These are phyloP conservation scores for Hydrotaea diabolus DNA, from an alignment of 2,888 invertebrate genomes.

Conservation along the genomic window DNA sequence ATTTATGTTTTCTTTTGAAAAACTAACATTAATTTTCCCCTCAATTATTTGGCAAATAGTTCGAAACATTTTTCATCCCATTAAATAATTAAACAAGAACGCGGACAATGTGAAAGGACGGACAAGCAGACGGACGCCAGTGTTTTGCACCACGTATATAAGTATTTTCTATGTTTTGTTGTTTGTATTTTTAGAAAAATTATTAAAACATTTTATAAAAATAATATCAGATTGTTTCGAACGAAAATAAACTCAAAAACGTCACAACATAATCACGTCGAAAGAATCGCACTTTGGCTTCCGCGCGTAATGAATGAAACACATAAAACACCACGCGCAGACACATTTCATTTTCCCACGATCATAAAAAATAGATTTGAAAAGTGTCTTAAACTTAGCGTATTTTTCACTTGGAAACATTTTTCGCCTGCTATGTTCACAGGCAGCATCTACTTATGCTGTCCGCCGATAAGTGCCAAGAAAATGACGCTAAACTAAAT, in stretches of 20 bases:
- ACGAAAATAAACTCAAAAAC: slow-evolving; percentile 26
- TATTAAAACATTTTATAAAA: slow-evolving; percentile 45
- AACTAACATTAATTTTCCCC: not conserved
- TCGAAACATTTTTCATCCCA: slow-evolving; percentile 6
- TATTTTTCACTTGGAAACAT: not conserved
- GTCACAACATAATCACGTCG: slow-evolving; percentile 66
- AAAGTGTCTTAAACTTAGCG: not conserved
- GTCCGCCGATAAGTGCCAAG: not conserved
- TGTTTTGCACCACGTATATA: not conserved
- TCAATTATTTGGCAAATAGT: not conserved
- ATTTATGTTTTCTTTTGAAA: not conserved
- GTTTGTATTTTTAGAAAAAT: slow-evolving; percentile 34
- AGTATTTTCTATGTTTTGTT: slow-evolving; percentile 50
- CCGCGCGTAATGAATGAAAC: not conserved
- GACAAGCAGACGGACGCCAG: slow-evolving; percentile 42
- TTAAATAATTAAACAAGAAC: slow-evolving; percentile 14
- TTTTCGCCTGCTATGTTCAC: not conserved
- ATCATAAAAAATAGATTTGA: slow-evolving; percentile 61
- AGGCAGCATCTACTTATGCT: not conserved
- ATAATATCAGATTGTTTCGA: slow-evolving; percentile 39
- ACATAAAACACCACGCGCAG: slow-evolving; percentile 16
- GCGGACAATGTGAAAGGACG: no score
- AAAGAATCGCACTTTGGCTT: not conserved
- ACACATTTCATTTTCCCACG: slow-evolving; percentile 72
- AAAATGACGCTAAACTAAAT: not conserved